Conservation (phyloP, 2,113 vertebrate species). For the Malurus melanocephalus region DNA sequence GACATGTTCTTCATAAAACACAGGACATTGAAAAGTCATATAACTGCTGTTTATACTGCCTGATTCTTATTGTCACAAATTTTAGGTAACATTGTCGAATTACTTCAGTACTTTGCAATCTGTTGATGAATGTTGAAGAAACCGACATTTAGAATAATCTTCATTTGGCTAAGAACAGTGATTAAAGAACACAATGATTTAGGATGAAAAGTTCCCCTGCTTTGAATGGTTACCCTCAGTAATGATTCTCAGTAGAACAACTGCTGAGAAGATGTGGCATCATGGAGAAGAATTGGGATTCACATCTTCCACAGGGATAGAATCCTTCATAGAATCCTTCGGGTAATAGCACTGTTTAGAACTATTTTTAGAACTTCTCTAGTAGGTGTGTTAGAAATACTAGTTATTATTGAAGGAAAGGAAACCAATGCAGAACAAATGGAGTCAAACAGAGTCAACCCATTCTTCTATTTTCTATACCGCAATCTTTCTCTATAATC, state of each 20-base stretch:
- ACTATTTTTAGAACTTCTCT: not conserved
- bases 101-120: slow-evolving; percentile 77
- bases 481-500: not conserved
- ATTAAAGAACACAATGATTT: not conserved
- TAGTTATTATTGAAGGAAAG: not conserved
- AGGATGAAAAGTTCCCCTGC: not conserved
- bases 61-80: slow-evolving; percentile 61
- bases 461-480: not conserved
- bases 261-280: slow-evolving; percentile 74
- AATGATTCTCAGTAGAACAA: slow-evolving; percentile 76
- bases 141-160: not conserved
- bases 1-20: slow-evolving; percentile 72
- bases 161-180: not conserved
- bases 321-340: slow-evolving; percentile 66
- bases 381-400: not conserved
- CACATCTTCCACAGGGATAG: slow-evolving; percentile 71
- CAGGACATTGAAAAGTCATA: slow-evolving; percentile 67
- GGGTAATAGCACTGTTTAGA: slow-evolving; percentile 44
- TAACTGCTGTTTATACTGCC: slow-evolving; percentile 54
- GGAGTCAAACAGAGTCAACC: not conserved
- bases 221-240: slow-evolving; percentile 75
- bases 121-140: slow-evolving; percentile 17
- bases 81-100: slow-evolving; percentile 72
- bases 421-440: not conserved
- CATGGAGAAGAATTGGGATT: slow-evolving; percentile 74